phyloP scores from a whole-genome alignment of 2,888 invertebrate species.

The Hololepta plana region DNA sequence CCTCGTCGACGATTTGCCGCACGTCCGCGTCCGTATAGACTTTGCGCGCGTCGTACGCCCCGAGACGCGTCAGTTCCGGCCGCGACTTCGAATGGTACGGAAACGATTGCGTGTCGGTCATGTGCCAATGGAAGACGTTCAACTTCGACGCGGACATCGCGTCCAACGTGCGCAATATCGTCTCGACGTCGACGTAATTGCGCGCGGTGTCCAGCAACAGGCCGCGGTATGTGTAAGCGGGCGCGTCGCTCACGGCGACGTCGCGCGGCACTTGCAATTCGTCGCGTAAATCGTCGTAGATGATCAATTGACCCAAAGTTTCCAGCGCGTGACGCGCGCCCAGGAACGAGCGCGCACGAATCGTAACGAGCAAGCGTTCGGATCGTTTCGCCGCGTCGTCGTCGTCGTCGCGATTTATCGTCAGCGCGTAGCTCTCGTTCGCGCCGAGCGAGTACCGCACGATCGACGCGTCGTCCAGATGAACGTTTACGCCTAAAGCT shows the following conservation, averaged over 20 bases:
- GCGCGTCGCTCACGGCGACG: slow-evolving; percentile 51
- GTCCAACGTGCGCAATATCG: slow-evolving; percentile 55
- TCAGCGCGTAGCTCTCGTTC: slow-evolving; percentile 39
- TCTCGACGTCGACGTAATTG: slow-evolving; percentile 59
- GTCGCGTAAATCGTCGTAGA: slow-evolving; percentile 43
- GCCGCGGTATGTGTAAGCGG: slow-evolving; percentile 77
- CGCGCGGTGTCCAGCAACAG: slow-evolving; percentile 78
- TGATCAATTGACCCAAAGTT: slow-evolving; percentile 46
- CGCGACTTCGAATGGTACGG: slow-evolving; percentile 63
- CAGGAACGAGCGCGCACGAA: no score
- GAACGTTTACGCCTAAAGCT: no score
- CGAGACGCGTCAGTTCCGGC: slow-evolving; percentile 53
- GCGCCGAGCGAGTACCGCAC: slow-evolving; percentile 33
- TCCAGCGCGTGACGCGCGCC: no score
- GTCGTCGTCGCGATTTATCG: slow-evolving; percentile 25
- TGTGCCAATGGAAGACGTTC: slow-evolving; percentile 91
- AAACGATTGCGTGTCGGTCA: slow-evolving; percentile 87
- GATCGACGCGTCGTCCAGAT: slow-evolving; percentile 7
- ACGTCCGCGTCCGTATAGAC: slow-evolving; percentile 37
- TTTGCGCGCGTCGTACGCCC: slow-evolving; percentile 61
- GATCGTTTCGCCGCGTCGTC: slow-evolving; percentile 33
- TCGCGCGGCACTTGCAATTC: slow-evolving; percentile 43
- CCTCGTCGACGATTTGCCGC: slow-evolving; percentile 45
- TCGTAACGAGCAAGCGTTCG: slow-evolving; percentile 12
- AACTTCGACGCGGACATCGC: slow-evolving; percentile 82